Evolutionary conservation across 1,140 invertebrate genomes (phyloP).

Genomic region (Orchesella cincta): DNA sequence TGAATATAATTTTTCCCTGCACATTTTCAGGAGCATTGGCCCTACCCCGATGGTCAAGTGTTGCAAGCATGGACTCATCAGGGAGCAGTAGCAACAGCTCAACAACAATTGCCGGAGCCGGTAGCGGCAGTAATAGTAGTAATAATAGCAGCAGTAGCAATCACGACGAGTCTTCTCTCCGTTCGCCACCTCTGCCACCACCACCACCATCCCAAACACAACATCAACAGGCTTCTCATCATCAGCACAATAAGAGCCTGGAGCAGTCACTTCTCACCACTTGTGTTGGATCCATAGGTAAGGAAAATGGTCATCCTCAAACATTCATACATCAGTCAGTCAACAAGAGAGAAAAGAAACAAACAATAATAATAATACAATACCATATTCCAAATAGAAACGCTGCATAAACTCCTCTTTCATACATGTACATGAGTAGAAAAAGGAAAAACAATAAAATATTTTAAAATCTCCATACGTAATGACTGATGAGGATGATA

Average conservation of each 20-base stretch:
- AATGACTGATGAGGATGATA: no score
- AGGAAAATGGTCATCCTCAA: no score
- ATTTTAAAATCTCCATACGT: no score
- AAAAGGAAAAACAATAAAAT: no score
- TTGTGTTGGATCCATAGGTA: conserved; percentile 75
- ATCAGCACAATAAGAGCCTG: conserved; percentile 56
- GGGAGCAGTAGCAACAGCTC: conserved; percentile 58
- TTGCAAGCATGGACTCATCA: conserved; percentile 65
- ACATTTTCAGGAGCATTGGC: conserved; percentile 69
- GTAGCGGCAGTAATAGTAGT: not conserved
- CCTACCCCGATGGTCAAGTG: conserved; percentile 80
- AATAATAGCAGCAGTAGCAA: conserved; percentile 8
- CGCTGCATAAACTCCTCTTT: no score
- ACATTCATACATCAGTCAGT: no score
- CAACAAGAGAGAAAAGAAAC: no score
- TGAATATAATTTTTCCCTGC: not conserved
- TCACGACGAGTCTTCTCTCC: conserved; percentile 42
- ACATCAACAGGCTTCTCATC: conserved; percentile 35
- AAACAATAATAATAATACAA: no score
- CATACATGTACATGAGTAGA: no score
- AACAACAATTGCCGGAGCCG: not conserved
- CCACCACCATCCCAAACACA: conserved; percentile 11
- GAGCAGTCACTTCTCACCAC: conserved; percentile 80
- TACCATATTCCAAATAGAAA: no score
- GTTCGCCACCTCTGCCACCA: conserved; percentile 14